Evolutionary conservation across 2,113 vertebrate species (phyloP), one percentile per base, ranked within the genome.

Genomic region (Corythornis vintsioides): DNA sequence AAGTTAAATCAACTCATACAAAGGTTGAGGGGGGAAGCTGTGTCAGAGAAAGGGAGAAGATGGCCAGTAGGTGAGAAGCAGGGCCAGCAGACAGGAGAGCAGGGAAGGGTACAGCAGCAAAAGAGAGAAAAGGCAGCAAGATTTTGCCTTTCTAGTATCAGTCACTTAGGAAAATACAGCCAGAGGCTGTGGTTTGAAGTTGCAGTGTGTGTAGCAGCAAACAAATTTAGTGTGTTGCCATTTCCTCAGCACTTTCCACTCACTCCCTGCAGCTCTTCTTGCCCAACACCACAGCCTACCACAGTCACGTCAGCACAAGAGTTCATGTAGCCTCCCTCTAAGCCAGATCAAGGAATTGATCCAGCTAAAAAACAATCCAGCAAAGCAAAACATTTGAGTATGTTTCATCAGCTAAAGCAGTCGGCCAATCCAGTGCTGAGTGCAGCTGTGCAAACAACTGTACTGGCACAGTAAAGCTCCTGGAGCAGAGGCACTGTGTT

Each of bases 171-270:
- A 83, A 94, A 95, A 91, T 55, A 72, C 55, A 79, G 84, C 71
- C 89, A 92, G 85, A 87, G 71, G 78, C 60, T 47, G 64, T 66
- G 42, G 35, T 61, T 80, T 94, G 89, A 83, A 85, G 83, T 56
- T 66, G 38, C 63, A 50, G 45, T 14, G 14, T 50, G 59, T 59
- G 33, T 38, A 91, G 38, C 47, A 88, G 85, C 42, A 91, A 85
- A 76, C 50, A 40, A 29, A 28, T 6, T 67, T 55, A 63, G 28
- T 14, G 4, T 9, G 28, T 57, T 91, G 45, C 50, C 19, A 12
- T 92, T 82, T 26, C 48, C 15, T 80, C 69, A 8, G 2, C 70
- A 40, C 43, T 29, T 87, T 87, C 59, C 3, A 15, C 29, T 81
- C 31, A 7, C 11, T 66, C 53, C 53, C 77, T n/a, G 18, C 35